A percentile compares a stretch with the other conserved stretches of the same genome.
Evolutionary conservation across 2,888 invertebrate genomes (phyloP).

Genomic region (Exocentrus adspersus): DNA sequence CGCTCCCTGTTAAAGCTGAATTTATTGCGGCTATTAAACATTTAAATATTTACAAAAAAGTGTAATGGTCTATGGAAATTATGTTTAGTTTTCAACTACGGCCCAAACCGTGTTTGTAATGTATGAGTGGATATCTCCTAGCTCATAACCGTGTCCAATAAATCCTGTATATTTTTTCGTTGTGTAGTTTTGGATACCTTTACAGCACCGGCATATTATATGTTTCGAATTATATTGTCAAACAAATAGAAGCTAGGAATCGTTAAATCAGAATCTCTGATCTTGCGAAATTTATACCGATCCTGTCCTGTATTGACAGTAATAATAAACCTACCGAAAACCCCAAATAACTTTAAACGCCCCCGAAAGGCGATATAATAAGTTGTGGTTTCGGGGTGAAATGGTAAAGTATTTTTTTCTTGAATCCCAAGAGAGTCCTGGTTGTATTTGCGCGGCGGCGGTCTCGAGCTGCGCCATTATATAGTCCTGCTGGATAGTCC

Average conservation of each 20-base stretch:
- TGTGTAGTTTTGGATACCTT: too few species aligned
- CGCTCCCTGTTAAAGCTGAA: slow-evolving; percentile 13
- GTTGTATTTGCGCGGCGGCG: slow-evolving; percentile 39
- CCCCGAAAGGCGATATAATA: slow-evolving; percentile 29
- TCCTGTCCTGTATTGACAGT: slow-evolving; percentile 21
- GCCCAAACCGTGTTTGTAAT: not conserved
- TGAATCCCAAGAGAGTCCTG: slow-evolving; percentile 38
- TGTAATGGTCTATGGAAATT: not conserved
- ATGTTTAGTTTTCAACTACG: not conserved
- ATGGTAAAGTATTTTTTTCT: slow-evolving; percentile 43
- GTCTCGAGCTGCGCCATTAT: slow-evolving; percentile 42
- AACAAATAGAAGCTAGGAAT: too few species aligned
- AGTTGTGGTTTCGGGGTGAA: slow-evolving; percentile 32
- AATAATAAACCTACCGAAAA: slow-evolving; percentile 30
- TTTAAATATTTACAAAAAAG: slow-evolving; percentile 12
- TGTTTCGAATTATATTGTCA: too few species aligned
- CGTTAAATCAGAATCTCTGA: not conserved
- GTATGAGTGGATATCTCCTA: not conserved
- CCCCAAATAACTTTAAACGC: slow-evolving; percentile 27
- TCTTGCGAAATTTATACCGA: not conserved
- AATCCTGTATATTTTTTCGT: too few species aligned
- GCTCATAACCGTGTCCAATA: not conserved
- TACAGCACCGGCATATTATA: too few species aligned
- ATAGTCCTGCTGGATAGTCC: slow-evolving; percentile 45
- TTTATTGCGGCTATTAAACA: slow-evolving; percentile 14